Evolutionary conservation across 2,797 vertebrate species (phyloP), one percentile per base, ranked within the genome.

Genomic region (Danio jaintianensis): DNA sequence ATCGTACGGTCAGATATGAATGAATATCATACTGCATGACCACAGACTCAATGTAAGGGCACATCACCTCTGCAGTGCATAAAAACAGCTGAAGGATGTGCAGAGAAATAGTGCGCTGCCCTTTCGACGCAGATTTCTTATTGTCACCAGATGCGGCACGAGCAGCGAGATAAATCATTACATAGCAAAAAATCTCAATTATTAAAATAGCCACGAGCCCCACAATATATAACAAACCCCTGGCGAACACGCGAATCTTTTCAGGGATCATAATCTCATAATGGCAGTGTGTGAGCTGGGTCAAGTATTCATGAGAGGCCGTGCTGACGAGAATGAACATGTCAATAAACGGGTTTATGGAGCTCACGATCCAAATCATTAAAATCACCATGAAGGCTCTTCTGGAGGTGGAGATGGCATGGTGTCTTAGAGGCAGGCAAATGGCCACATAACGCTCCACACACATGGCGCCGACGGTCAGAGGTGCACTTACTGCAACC

Each of bases 361-460:
- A 79, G 47, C 84, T 76, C 59, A 79, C 4, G 7, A 83, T 50
- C 83, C 83, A 87, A 66, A 85, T 82, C 5, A 85, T 3, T 10
- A 81, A 16, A 52, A 87, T 83, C 16, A 48, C 82, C 55, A 59
- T 66, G 3, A 83, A 0, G 6, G 83, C 78, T 56, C 82, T 82
- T 69, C 72, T 67, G 3, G 80, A 67, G 2, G 84, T 85, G 16
- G 86, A 86, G 52, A 89, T 85, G 5, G 78, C 43, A 3, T 62
- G 70, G 6, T 87, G 85, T 42, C 84, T 75, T n/a, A 89, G 74
- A 0, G 87, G 87, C 81, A 85, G 83, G 67, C 85, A 88, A 55
- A 88, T 88, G 52, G 87, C 87, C 50, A 86, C 86, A 2, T 85
- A 89, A 9, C 88, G 85, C 76, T 89, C 88, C 66, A 89, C 61